Evolutionary conservation across 1,140 invertebrate species (phyloP).

Genomic region (Dendroctonus valens): DNA sequence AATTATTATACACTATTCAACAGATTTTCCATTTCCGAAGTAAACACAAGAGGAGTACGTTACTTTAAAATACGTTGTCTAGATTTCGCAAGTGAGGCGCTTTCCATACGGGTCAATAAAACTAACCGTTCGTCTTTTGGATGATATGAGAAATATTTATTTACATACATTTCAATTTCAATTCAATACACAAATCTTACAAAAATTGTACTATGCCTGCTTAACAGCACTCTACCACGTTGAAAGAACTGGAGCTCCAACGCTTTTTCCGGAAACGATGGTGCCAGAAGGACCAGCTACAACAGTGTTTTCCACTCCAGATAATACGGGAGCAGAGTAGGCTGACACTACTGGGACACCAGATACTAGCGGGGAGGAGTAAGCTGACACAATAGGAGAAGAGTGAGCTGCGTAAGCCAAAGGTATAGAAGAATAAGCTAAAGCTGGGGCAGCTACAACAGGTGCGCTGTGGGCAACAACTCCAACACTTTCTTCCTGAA

Average conservation of each 20-base stretch:
- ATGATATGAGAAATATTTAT: no score
- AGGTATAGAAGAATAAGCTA: neutral
- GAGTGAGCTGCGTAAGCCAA: neutral
- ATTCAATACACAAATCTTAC: no score
- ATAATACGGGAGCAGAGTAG: conserved; percentile 9
- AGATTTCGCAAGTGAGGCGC: no score
- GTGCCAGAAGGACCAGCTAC: conserved; percentile 7
- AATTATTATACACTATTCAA: no score
- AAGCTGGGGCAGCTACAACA: conserved; percentile 10
- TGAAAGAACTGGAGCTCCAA: neutral
- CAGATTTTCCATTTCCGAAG: no score
- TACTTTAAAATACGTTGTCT: no score
- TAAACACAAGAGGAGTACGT: no score
- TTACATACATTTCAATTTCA: no score
- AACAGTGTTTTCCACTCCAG: neutral
- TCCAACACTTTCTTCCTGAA: conserved; percentile 29
- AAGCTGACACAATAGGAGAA: neutral
- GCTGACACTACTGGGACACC: conserved; percentile 15
- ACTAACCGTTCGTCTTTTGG: no score
- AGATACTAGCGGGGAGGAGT: conserved; percentile 6
- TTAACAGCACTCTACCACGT: no score
- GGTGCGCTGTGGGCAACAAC: conserved; percentile 23
- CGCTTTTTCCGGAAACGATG: neutral
- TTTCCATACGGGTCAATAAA: no score
- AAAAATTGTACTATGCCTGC: no score